A percentile compares a stretch with the other conserved stretches of the same genome.
Conservation (phyloP, 2,113 vertebrate species). For the Gymnarchus niloticus region DNA sequence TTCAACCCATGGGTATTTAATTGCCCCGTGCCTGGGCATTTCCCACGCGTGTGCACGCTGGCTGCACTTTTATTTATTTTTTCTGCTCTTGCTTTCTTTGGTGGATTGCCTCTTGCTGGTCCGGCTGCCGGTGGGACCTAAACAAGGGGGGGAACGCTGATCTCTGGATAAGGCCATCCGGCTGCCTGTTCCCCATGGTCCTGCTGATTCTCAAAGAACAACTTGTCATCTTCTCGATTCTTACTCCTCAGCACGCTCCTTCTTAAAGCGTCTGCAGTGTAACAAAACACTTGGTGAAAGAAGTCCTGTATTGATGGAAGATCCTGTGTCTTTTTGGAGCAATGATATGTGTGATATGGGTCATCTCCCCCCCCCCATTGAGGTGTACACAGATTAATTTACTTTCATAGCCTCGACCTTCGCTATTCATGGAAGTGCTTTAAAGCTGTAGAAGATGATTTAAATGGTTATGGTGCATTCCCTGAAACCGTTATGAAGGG, state of each 20-base stretch:
- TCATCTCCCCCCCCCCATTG: neutral
- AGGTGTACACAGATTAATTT: neutral
- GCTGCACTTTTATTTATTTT: neutral
- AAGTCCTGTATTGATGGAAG: neutral
- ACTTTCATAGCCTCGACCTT: neutral
- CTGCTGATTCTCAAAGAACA: neutral
- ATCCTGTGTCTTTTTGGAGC: neutral
- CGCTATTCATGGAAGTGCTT: neutral
- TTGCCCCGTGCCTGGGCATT: constrained; percentile 49
- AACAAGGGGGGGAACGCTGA: neutral
- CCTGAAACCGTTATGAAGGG: neutral
- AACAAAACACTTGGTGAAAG: neutral
- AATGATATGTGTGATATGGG: neutral
- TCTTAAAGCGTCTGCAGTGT: neutral
- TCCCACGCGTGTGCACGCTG: constrained; percentile 45
- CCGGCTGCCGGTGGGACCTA: neutral
- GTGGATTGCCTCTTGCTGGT: neutral
- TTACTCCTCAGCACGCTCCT: neutral
- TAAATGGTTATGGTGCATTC: neutral
- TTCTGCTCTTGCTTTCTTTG: too few relatives aligned
- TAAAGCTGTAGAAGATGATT: neutral
- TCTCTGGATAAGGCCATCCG: neutral
- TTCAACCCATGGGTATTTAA: constrained; percentile 50
- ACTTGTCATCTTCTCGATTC: neutral
- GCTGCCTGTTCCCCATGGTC: neutral